Percentiles rank a stretch among this genome's conserved stretches.
Evolutionary conservation across 2,797 vertebrate genomes (phyloP).

Genomic region (Miichthys miiuy): DNA sequence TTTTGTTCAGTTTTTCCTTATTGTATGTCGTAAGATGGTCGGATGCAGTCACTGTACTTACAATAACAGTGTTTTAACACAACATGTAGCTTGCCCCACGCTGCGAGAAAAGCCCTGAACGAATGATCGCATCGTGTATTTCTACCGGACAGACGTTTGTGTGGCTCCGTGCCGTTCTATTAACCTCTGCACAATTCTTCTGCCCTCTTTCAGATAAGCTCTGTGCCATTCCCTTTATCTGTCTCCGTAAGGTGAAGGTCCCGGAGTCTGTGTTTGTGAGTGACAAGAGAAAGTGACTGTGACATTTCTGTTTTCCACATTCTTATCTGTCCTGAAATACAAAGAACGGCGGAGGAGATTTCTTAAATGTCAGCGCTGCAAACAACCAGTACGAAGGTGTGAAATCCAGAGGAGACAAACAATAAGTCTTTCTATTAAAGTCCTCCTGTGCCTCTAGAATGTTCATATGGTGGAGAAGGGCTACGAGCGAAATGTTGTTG

Average conservation of each 20-base stretch:
- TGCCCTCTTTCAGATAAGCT: constrained; percentile 43
- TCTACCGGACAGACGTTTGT: constrained; percentile 1
- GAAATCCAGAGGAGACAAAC: not conserved
- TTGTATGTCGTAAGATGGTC: too few species aligned
- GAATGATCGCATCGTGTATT: not conserved
- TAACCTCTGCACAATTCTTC: constrained; percentile 13
- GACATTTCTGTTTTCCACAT: constrained; percentile 55
- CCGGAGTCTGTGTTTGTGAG: constrained; percentile 43
- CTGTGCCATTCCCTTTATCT: constrained; percentile 43
- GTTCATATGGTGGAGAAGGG: not conserved
- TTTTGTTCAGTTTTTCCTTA: not conserved
- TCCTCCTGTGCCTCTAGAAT: not conserved
- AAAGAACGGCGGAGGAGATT: constrained; percentile 25
- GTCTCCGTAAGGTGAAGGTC: constrained; percentile 52
- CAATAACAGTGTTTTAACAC: not conserved
- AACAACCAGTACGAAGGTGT: not conserved
- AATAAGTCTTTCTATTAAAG: not conserved
- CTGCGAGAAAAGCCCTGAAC: not conserved
- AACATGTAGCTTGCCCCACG: not conserved
- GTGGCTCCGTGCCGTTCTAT: constrained; percentile 13
- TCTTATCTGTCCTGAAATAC: constrained; percentile 30
- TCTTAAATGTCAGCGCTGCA: constrained; percentile 49
- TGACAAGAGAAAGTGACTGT: constrained; percentile 42
- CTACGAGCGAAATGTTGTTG: not conserved
- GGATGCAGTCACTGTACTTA: not conserved